Percentiles rank a stretch among this genome's conserved stretches.
These are phyloP conservation scores for Agrochola macilenta DNA, from an alignment of 2,888 invertebrate species.

Conservation along the genomic window DNA sequence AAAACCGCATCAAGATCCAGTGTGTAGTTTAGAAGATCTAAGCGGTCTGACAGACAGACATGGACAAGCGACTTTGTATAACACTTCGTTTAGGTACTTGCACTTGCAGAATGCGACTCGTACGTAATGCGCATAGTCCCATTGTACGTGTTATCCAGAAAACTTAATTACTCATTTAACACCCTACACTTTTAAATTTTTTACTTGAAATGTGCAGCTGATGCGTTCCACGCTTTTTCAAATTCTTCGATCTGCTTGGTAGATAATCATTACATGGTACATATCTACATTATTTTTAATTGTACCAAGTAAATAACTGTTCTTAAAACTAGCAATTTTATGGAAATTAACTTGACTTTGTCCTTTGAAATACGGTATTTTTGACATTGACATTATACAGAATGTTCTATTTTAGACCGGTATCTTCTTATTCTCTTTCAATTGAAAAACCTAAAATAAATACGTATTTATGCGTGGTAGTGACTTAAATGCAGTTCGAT, in stretches of 20 bases:
- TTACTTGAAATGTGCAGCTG: slow-evolving; percentile 20
- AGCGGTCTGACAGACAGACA: no score
- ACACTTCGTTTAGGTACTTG: slow-evolving; percentile 4
- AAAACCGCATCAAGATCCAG: no score
- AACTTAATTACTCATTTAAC: slow-evolving; percentile 27
- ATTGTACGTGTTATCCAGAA: slow-evolving; percentile 16
- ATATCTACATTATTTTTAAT: neutral
- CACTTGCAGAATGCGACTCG: neutral
- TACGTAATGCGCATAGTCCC: neutral
- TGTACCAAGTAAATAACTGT: slow-evolving; percentile 4
- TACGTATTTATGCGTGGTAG: neutral
- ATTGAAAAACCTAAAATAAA: neutral
- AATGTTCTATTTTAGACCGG: neutral
- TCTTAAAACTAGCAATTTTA: no score
- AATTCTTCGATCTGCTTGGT: neutral
- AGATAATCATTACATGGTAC: neutral
- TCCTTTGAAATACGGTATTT: neutral
- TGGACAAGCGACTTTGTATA: no score
- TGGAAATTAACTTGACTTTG: neutral
- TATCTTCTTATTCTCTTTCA: neutral
- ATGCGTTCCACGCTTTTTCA: slow-evolving; percentile 5
- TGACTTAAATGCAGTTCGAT: slow-evolving; percentile 21
- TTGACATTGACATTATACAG: neutral
- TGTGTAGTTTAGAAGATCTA: no score
- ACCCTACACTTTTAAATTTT: neutral